Conservation (phyloP, 2,797 vertebrate species). For the Denticeps clupeoides region DNA sequence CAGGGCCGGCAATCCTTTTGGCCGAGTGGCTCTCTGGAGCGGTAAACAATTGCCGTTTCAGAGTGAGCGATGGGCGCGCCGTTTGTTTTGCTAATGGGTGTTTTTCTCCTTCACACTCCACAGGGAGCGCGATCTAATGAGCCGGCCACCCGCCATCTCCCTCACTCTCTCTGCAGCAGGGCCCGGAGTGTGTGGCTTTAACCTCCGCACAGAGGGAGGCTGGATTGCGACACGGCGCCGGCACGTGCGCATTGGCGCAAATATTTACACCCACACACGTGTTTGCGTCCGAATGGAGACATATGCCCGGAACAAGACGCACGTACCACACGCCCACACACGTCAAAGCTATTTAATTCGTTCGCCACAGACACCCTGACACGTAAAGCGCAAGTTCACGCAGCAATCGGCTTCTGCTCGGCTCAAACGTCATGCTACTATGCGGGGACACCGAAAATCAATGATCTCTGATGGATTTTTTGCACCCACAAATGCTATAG, state of each 20-base stretch:
- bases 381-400: conserved; percentile 39
- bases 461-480: conserved; percentile 15
- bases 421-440: conserved; percentile 31
- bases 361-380: conserved; percentile 39
- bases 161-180: conserved; percentile 38
- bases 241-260: conserved; percentile 9
- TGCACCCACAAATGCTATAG: conserved; percentile 17
- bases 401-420: conserved; percentile 3
- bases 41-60: conserved; percentile 4
- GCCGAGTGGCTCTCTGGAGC: conserved; percentile 25
- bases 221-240: not conserved
- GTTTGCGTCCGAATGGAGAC: conserved; percentile 7
- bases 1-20: conserved; percentile 17
- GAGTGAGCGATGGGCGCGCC: conserved; percentile 43
- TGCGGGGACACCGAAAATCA: conserved; percentile 31
- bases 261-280: conserved; percentile 14
- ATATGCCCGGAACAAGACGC: conserved; percentile 27
- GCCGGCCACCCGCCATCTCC: conserved; percentile 45
- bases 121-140: conserved; percentile 54
- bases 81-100: conserved; percentile 62
- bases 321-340: conserved; percentile 25
- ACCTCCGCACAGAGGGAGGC: conserved; percentile 19
- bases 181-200: conserved; percentile 45
- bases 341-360: conserved; percentile 30
- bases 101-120: conserved; percentile 52